Evolutionary conservation across 2,113 vertebrate genomes (phyloP).

Genomic region (Nycticebus coucang): DNA sequence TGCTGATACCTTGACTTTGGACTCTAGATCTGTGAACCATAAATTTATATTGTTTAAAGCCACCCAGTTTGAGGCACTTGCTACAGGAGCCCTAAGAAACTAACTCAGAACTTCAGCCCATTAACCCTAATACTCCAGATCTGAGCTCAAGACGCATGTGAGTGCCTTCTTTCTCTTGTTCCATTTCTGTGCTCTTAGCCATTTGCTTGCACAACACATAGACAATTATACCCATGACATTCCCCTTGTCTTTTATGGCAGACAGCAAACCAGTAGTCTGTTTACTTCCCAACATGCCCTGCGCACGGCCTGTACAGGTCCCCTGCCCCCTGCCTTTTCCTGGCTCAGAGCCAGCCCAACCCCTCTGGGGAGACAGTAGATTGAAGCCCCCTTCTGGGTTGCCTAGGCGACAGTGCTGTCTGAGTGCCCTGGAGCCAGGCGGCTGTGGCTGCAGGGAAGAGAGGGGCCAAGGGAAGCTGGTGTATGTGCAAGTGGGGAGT

Average conservation of each 20-base stretch:
- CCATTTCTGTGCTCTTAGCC: background rate
- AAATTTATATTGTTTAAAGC: background rate
- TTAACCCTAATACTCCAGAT: slow-evolving; percentile 8
- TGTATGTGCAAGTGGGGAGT: too few relatives aligned
- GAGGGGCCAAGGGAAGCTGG: slow-evolving; percentile 60
- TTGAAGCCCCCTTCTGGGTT: slow-evolving; percentile 81
- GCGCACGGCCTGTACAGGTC: slow-evolving; percentile 51
- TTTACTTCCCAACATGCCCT: slow-evolving; percentile 69
- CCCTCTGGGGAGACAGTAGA: slow-evolving; percentile 77
- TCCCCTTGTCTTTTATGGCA: background rate
- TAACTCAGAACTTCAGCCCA: background rate
- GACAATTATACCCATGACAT: slow-evolving; percentile 30
- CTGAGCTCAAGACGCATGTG: background rate
- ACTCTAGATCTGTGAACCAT: background rate
- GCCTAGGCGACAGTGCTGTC: slow-evolving; percentile 76
- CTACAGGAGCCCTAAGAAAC: background rate
- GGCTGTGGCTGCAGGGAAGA: slow-evolving; percentile 75
- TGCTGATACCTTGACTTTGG: background rate
- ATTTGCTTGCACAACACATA: slow-evolving; percentile 17
- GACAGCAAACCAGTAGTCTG: slow-evolving; percentile 52
- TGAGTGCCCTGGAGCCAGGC: slow-evolving; percentile 78
- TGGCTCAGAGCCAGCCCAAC: slow-evolving; percentile 74
- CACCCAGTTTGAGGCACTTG: background rate
- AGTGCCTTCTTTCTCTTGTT: background rate
- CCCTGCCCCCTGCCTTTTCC: slow-evolving; percentile 72